Evolutionary conservation across 2,888 invertebrate species (phyloP).

Genomic region (Koerneria pararmatus): DNA sequence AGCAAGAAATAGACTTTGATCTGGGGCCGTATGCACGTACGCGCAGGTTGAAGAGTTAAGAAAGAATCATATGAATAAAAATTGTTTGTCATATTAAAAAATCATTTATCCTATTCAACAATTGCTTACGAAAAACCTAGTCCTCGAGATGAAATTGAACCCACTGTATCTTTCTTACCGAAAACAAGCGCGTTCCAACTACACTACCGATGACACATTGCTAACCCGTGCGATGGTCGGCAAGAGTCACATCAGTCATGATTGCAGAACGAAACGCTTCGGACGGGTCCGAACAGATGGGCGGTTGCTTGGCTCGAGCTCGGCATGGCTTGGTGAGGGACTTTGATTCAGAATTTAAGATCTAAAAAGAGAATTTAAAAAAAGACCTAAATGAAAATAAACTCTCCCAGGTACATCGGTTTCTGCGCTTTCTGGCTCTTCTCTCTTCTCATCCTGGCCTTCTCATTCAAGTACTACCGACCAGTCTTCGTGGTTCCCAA

Average conservation of each 20-base stretch:
- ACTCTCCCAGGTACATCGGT: conserved; percentile 29
- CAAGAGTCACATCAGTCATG: background rate
- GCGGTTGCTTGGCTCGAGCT: conserved; percentile 43
- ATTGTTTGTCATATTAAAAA: too few relatives aligned
- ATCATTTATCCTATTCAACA: too few relatives aligned
- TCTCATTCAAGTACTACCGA: conserved; percentile 51
- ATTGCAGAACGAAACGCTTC: conserved; percentile 31
- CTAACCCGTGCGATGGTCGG: too few relatives aligned
- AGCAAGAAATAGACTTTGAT: too few relatives aligned
- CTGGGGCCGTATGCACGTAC: too few relatives aligned
- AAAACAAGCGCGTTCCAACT: too few relatives aligned
- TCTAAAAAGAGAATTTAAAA: background rate
- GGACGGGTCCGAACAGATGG: conserved; percentile 40
- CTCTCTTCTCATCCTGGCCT: conserved; percentile 39
- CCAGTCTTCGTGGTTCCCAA: conserved; percentile 50
- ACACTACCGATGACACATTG: too few relatives aligned
- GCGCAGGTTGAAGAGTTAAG: background rate
- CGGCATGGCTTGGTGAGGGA: conserved; percentile 43
- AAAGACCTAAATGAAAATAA: background rate
- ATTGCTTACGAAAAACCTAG: too few relatives aligned
- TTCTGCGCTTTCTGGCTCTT: conserved; percentile 48
- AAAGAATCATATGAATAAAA: too few relatives aligned
- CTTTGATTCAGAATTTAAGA: background rate
- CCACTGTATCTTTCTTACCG: too few relatives aligned
- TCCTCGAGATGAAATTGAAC: too few relatives aligned